These are phyloP conservation scores for Acanthurus lineatus DNA, from an alignment of 2,797 vertebrate species.

Conservation along the genomic window DNA sequence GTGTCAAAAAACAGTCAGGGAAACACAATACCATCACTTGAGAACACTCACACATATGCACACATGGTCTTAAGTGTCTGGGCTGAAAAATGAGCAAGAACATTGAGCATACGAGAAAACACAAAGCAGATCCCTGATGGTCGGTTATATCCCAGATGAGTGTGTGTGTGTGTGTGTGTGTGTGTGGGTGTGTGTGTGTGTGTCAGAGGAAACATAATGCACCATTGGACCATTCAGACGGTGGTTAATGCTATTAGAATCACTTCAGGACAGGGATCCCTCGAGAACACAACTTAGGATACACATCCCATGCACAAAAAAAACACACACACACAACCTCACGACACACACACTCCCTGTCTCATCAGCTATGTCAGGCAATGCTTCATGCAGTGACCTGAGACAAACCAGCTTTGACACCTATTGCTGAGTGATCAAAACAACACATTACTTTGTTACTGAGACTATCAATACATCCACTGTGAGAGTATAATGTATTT, in stretches of 20 bases:
- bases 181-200: conserved; percentile 33
- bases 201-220: conserved; percentile 44
- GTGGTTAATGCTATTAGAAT: conserved; percentile 53
- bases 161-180: conserved; percentile 29
- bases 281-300: conserved; percentile 33
- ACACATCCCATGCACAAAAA: conserved; percentile 10
- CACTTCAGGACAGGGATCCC: conserved; percentile 42
- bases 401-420: conserved; percentile 65
- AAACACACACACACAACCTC: conserved; percentile 18
- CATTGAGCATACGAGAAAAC: conserved; percentile 32
- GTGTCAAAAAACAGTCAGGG: conserved; percentile 42
- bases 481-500: conserved; percentile 49
- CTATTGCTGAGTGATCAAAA: conserved; percentile 65
- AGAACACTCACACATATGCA: conserved; percentile 23
- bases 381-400: conserved; percentile 56
- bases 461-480: conserved; percentile 45
- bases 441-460: conserved; percentile 49
- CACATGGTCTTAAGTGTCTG: neutral
- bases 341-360: conserved; percentile 35
- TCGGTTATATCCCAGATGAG: conserved; percentile 41
- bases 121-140: conserved; percentile 42
- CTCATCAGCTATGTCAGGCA: conserved; percentile 35
- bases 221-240: conserved; percentile 52
- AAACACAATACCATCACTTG: conserved; percentile 44
- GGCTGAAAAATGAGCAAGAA: conserved; percentile 38